Conservation (phyloP, 1,140 invertebrate genomes). For the Tetragonula clypearis region DNA sequence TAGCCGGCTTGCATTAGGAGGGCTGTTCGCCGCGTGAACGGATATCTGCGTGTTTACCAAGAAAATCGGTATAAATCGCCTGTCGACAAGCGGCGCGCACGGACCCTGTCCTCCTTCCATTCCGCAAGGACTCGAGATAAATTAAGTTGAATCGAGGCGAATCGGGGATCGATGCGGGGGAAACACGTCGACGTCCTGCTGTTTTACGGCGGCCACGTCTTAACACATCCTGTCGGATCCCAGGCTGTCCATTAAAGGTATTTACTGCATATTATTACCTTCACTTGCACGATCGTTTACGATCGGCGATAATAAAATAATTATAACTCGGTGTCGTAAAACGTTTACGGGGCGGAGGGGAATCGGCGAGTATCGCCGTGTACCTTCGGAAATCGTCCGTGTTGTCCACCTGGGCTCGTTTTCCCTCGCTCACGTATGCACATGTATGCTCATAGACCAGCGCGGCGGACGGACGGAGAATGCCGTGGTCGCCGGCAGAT, state of each 20-base stretch:
- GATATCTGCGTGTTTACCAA: background rate
- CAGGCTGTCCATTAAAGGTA: conserved; percentile 63
- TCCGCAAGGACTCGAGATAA: conserved; percentile 44
- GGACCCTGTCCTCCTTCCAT: background rate
- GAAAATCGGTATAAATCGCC: conserved; percentile 29
- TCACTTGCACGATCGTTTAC: conserved; percentile 76
- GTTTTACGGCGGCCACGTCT: conserved; percentile 55
- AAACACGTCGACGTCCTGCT: conserved; percentile 44
- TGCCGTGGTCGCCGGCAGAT: conserved; percentile 55
- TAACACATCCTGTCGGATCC: conserved; percentile 54
- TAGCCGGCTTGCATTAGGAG: background rate
- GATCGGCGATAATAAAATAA: conserved; percentile 79
- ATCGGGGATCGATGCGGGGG: conserved; percentile 55
- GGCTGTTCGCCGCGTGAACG: background rate
- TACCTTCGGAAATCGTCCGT: conserved; percentile 60
- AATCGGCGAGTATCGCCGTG: conserved; percentile 48
- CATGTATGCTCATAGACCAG: conserved; percentile 59
- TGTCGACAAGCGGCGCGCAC: conserved; percentile 11
- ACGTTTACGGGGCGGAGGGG: conserved; percentile 69
- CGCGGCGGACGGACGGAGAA: background rate
- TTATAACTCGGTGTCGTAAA: conserved; percentile 77
- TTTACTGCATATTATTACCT: conserved; percentile 69
- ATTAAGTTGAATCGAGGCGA: conserved; percentile 53
- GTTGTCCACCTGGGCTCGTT: conserved; percentile 50
- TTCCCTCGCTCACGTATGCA: background rate